A percentile compares a stretch with the other conserved stretches of the same genome.
These are phyloP conservation scores for Heliconius hortense DNA, from an alignment of 2,888 invertebrate species.

Conservation along the genomic window DNA sequence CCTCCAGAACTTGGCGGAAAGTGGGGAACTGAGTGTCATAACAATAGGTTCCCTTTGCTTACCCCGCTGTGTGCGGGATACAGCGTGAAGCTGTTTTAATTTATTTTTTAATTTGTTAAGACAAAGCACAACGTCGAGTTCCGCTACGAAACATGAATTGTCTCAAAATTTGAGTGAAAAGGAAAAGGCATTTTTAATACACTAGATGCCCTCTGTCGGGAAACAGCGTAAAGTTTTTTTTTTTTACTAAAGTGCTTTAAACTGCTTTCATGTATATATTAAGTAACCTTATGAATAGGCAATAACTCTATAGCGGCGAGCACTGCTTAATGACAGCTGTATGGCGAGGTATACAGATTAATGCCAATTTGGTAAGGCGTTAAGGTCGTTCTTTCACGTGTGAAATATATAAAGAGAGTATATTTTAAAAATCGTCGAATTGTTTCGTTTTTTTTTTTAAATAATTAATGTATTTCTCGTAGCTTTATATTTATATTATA, in stretches of 20 bases:
- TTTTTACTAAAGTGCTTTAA: constrained; percentile 21
- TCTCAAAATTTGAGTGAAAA: not conserved
- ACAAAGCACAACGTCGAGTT: not conserved
- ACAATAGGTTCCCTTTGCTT: too few relatives aligned
- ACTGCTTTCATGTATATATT: not conserved
- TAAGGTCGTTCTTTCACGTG: constrained; percentile 24
- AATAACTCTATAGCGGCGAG: constrained; percentile 66
- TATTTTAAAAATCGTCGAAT: not conserved
- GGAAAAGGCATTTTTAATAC: not conserved
- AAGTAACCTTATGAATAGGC: constrained; percentile 61
- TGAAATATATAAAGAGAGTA: not conserved
- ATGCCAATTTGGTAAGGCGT: constrained; percentile 63
- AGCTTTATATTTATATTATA: too few relatives aligned
- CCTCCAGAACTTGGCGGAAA: too few relatives aligned
- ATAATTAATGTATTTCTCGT: too few relatives aligned
- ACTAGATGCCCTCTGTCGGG: not conserved
- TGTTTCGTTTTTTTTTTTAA: not conserved
- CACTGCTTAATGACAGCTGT: constrained; percentile 68
- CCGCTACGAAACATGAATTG: not conserved
- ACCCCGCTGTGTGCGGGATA: too few relatives aligned
- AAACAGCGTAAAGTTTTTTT: not conserved
- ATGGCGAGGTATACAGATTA: constrained; percentile 67
- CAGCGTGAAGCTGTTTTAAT: too few relatives aligned
- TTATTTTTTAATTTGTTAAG: not conserved
- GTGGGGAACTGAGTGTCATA: too few relatives aligned